Base-by-base conservation (phyloP, 2,797 vertebrate species). In the Kryptopterus vitreolus region DNA sequence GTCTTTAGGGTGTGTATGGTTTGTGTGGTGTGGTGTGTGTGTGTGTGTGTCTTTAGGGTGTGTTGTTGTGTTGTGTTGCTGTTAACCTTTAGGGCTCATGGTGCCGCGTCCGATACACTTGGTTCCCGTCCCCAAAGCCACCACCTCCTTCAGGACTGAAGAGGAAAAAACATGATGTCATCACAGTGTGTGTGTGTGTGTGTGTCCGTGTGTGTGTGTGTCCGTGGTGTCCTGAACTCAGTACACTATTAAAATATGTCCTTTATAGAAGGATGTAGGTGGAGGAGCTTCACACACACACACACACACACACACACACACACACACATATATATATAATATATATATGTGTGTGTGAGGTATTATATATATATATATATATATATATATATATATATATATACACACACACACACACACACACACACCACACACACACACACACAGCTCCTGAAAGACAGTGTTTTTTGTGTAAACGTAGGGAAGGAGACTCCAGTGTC, bases 101-200 rank as follows among this genome's bases (percentile, higher is more conserved):
- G 93, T 91, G 57, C 90, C 90, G 71, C 87, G 92, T 53, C 97
- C 97, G 62, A 99, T 94, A 84, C 97, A 99, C 88, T 98, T 99
- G 29, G 97, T 98, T 80, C 97, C 97, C 1, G 96, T 98, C 89
- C 96, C 98, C 91, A 99, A 68, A 35, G 98, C 95, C 88, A 98
- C 95, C 24, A 99, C 94, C 90, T 96, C 93, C 81, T 91, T 95
- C 2, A 81, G 87, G 80, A 89, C 96, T 94, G 9, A 61, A 58
- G 9, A 11, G 6, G 71, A 48, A 55, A 31, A 52, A 31, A 8
- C 8, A 52, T 6, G 8, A 10, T 2, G 1, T 69, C 66, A 50
- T 68, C 26, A 46, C n/a, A 8, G 22, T 46, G 35, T 66, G 38
- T 24, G 18, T n/a, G 1, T 22, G 22, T 4, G 13, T 15, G 13